These are phyloP conservation scores for Sporophila hypoxantha DNA, from an alignment of 2,113 vertebrate genomes.

Conservation along the genomic window DNA sequence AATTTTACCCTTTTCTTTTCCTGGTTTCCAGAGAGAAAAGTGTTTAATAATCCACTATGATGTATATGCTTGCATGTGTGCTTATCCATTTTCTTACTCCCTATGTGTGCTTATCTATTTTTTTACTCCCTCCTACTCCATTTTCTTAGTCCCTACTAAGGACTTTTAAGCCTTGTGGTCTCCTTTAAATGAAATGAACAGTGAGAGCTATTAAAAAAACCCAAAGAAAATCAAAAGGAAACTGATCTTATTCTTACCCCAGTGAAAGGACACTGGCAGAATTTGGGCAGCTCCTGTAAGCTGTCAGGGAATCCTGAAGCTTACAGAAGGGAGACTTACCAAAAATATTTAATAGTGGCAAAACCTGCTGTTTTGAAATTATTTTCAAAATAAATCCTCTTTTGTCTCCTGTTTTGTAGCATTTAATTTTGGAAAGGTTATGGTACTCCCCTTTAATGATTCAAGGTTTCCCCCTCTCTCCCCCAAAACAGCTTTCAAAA, in stretches of 20 bases:
- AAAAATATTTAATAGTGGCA: neutral
- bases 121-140: neutral
- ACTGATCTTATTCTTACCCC: neutral
- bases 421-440: neutral
- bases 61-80: neutral
- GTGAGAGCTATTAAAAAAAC: neutral
- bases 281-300: neutral
- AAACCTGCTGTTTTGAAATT: neutral
- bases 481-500: neutral
- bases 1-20: neutral
- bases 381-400: neutral
- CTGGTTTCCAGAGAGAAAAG: neutral
- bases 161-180: neutral
- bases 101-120: neutral
- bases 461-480: accelerated
- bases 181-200: neutral
- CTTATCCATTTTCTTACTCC: neutral
- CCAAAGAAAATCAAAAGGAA: neutral
- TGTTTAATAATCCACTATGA: neutral
- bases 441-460: neutral
- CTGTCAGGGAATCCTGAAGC: neutral
- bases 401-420: neutral
- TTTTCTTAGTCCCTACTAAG: neutral
- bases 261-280: neutral
- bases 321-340: neutral